Evolutionary conservation across 2,888 invertebrate genomes (phyloP), one percentile per base, ranked within the genome.

Genomic region (Linnaemya vulpina): DNA sequence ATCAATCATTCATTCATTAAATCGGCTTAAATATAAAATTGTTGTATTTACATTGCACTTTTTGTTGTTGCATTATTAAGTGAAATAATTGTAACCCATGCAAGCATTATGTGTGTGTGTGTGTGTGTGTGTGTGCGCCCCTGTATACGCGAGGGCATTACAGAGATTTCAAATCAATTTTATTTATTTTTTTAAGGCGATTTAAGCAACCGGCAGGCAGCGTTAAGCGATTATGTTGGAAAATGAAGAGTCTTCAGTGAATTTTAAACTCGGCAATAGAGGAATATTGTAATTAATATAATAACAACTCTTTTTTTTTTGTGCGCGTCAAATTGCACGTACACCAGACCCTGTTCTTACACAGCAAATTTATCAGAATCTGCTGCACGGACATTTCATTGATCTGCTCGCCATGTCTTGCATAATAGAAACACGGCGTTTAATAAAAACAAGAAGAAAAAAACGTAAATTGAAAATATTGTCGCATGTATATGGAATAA

Each of bases 1-100:
- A 82, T 82, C 82, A 82, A 71, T 82, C 82, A 82, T 63, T 75
- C 81, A 70, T 70, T 76, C 82, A 58, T 82, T 82, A 71, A 82
- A 82, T 76, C 82, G 82, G 82, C 76, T 82, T 82, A 76, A 76
- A 65, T 65, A 55, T 65, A 82, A 82, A 71, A n/a, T n/a, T 76
- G 20, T 75, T 82, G 65, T 68, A 60, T 73, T 80, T 68, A 46
- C 43, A 55, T 75, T 75, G 70, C 70, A 82, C 76, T 62, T 82
- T 82, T 81, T 63, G 20, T 67, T 71, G 25, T 63, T 63, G 53
- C 17, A 60, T 74, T 74, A 67, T 60, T 67, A 74, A 81, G 51
- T 74, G 55, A 75, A 63, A 70, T 70, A 70, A 43, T 55, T 80
- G 49, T 70, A 76, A 20, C 17, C 51, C 68, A 38, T 22, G 43